Conservation (phyloP, 2,888 invertebrate species). For the Aquatica leii region DNA sequence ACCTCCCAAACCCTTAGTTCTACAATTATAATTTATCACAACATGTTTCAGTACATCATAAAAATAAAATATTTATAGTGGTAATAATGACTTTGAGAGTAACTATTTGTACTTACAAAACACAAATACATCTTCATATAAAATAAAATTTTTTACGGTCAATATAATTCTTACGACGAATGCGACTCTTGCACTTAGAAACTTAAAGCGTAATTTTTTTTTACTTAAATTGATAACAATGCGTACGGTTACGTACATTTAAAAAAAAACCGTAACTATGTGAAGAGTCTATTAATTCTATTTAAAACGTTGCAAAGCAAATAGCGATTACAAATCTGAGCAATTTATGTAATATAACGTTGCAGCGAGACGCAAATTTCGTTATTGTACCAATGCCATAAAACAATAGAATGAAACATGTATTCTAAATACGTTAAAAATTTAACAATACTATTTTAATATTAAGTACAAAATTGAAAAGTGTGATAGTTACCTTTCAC, state of each 20-base stretch:
- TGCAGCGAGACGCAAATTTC: too few species aligned
- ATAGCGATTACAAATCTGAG: too few species aligned
- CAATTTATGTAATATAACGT: too few species aligned
- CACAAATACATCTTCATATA: constrained; percentile 16
- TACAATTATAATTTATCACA: constrained; percentile 57
- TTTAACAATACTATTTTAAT: constrained; percentile 29
- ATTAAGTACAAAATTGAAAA: constrained; percentile 40
- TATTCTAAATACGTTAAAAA: constrained; percentile 21
- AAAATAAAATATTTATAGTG: constrained; percentile 35
- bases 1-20: constrained; percentile 57
- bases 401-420: constrained; percentile 13
- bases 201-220: not conserved
- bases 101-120: constrained; percentile 30
- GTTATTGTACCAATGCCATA: too few species aligned
- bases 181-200: not conserved
- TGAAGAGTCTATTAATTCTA: not conserved
- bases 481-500: constrained; percentile 44
- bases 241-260: not conserved
- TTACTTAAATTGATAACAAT: too few species aligned
- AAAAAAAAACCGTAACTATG: not conserved
- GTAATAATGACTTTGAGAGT: constrained; percentile 25
- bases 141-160: constrained; percentile 7
- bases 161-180: not conserved
- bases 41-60: constrained; percentile 59
- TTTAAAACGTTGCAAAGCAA: too few species aligned